Evolutionary conservation across 2,797 vertebrate species (phyloP).

Genomic region (Uromys caudimaculatus): DNA sequence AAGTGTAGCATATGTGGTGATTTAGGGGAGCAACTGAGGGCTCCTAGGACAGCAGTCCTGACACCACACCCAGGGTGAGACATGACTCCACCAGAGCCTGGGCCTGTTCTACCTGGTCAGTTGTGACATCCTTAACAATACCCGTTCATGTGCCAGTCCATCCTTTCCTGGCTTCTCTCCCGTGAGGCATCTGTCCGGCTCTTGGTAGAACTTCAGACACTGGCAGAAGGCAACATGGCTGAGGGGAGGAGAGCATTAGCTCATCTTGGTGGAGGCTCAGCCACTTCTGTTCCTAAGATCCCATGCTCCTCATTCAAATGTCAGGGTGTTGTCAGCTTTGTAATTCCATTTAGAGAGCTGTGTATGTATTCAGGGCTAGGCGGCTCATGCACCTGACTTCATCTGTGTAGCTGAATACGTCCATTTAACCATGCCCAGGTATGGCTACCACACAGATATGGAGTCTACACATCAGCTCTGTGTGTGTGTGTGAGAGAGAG

Average conservation of each 20-base stretch:
- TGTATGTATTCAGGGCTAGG: not conserved
- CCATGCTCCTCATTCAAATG: not conserved
- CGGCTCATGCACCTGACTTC: not conserved
- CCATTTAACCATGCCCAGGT: too few species aligned
- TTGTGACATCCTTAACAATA: not conserved
- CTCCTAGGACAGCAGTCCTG: rapidly evolving
- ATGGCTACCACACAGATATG: not conserved
- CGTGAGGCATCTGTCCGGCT: not conserved
- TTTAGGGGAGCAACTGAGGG: not conserved
- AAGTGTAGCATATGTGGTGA: not conserved
- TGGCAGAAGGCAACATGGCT: not conserved
- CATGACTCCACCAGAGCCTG: not conserved
- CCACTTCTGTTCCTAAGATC: not conserved
- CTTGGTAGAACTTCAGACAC: not conserved
- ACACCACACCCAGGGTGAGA: not conserved
- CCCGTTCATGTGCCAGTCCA: rapidly evolving
- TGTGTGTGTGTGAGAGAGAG: not conserved
- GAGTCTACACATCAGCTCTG: not conserved
- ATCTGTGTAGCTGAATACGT: not conserved
- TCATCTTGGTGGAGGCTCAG: not conserved
- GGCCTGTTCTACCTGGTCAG: not conserved
- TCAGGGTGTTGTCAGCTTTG: not conserved
- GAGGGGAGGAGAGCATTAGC: not conserved
- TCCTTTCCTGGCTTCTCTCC: not conserved
- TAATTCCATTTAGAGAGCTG: not conserved